Base-by-base conservation (phyloP, 2,888 invertebrate species). In the Eumacrocentrus americanus region DNA sequence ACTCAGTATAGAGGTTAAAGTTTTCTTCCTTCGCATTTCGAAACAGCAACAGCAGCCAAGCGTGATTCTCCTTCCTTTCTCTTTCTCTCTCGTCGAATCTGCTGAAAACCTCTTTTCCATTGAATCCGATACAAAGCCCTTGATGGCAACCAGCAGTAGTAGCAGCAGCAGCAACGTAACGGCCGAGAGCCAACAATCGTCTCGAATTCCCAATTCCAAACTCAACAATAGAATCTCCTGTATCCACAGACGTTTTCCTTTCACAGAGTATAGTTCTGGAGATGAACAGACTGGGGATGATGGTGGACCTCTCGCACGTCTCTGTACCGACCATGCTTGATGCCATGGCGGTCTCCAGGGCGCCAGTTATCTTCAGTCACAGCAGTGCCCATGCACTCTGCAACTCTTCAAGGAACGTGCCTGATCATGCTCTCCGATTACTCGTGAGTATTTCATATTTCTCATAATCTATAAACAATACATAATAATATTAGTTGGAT, bases 281-380 rank as follows among this genome's bases (percentile, higher is more conserved):
- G 78, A 86, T 87, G 86, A 87, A 87, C 75, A 82, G 86, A 56
- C 80, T 87, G 38, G 87, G 87, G 20, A 86, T 87, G 85, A 80
- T 87, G 75, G 83, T 87, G 58, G 87, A 87, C 70, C 74, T 84
- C 53, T 83, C 83, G 20, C 84, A 87, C 75, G 86, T 86, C 29
- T 84, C 85, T 18, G 81, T 82, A 20, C 82, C 82, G 48, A 85
- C 86, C 14, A 86, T 86, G 86, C 74, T 82, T 57, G 84, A 84
- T 68, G 83, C 84, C 14, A 78, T 87, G 69, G 72, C 72, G 18
- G 79, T 82, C 14, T 81, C 84, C 48, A 76, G 79, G 64, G 84
- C 87, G 3, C 87, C 86, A 3, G 84, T 87, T 68, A 86, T 87
- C 70, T 87, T 84, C 79, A 85, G 85, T 62, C 87, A 87, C 72